Evolutionary conservation across 30 jellyfish, hydroid and myxozoan species (phyloP).

Genomic region (Sanderia malayensis): DNA sequence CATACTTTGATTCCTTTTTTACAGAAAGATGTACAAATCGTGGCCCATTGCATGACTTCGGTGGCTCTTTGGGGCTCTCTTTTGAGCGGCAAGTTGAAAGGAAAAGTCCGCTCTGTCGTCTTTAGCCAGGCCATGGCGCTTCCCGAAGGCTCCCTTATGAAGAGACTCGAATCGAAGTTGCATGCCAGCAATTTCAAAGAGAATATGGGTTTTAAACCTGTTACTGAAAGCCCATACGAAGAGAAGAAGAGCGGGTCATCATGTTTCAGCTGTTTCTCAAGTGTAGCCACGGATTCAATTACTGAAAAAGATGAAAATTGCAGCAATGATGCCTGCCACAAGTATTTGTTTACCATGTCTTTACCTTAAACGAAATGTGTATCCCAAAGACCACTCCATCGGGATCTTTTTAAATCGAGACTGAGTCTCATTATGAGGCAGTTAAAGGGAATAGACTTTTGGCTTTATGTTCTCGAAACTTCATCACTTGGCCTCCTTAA

Average conservation of each 20-base stretch:
- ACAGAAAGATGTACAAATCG: slow-evolving; percentile 50
- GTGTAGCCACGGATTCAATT: slow-evolving; percentile 6
- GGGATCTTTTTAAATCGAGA: too few species aligned
- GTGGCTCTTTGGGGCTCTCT: slow-evolving; percentile 44
- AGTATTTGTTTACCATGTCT: too few species aligned
- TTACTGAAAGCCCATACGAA: slow-evolving; percentile 48
- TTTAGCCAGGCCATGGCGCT: slow-evolving; percentile 60
- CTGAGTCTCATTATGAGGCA: too few species aligned
- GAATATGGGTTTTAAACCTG: slow-evolving; percentile 57
- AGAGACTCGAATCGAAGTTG: slow-evolving; percentile 44
- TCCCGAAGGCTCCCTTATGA: slow-evolving; percentile 60
- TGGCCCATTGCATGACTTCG: slow-evolving; percentile 61
- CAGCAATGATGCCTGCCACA: slow-evolving; percentile 67
- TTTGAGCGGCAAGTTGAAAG: slow-evolving; percentile 55
- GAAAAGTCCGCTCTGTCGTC: slow-evolving; percentile 51
- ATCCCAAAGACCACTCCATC: too few species aligned
- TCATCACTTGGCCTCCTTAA: too few species aligned
- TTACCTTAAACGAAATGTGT: too few species aligned
- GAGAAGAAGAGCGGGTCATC: too few species aligned
- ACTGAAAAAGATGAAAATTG: slow-evolving; percentile 47
- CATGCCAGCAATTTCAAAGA: slow-evolving; percentile 33
- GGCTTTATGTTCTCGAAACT: too few species aligned
- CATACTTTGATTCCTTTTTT: background rate
- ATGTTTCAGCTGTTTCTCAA: slow-evolving; percentile 44
- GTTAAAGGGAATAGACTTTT: too few species aligned